Base-by-base conservation (phyloP, 2,797 vertebrate genomes). In the Cetoscarus ocellatus region DNA sequence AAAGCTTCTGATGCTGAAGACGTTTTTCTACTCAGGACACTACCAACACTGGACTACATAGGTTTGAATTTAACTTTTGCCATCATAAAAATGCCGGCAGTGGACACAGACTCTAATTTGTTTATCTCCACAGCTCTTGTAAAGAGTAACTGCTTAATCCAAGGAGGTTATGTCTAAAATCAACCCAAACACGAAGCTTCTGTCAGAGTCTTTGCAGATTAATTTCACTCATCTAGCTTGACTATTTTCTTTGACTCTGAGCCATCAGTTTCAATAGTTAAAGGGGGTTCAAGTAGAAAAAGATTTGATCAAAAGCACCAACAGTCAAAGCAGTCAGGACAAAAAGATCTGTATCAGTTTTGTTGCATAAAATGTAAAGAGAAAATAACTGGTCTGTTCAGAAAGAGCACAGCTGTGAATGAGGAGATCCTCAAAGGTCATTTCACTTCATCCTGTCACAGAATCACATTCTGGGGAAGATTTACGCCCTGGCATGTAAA, bases 401-500 rank as follows among this genome's bases (percentile, higher is more conserved):
- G 50, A 71, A 56, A 55, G 15, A 54, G 40, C 15, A 11, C 54
- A 80, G 75, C 79, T 68, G 62, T 63, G 61, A 71, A 70, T 35
- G 48, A 64, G 57, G 40, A 63, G 65, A 51, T 75, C 40, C 73
- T 64, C 38, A 68, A 72, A 78, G 74, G 76, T 84, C 83, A 62
- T 38, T 51, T 71, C 61, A 51, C 73, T 67, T 67, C 56, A 69
- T 77, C 68, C 78, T 48, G 65, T 78, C 79, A 75, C 45, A 65
- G 58, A 61, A 57, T 78, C 77, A 64, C 48, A 71, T 43, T 44
- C 67, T 14, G 3, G 44, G 44, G 62, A 77, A 81, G 86, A 87
- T 85, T 59, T 60, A 87, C 74, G 67, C 63, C 73, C 68, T 77
- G 75, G 87, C 60, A 3, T 84, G 81, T 91, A 82, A 90, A 91